Percentiles rank a stretch among this genome's conserved stretches.
phyloP scores from a whole-genome alignment of 2,888 invertebrate genomes.

The Tipula lateralis region DNA sequence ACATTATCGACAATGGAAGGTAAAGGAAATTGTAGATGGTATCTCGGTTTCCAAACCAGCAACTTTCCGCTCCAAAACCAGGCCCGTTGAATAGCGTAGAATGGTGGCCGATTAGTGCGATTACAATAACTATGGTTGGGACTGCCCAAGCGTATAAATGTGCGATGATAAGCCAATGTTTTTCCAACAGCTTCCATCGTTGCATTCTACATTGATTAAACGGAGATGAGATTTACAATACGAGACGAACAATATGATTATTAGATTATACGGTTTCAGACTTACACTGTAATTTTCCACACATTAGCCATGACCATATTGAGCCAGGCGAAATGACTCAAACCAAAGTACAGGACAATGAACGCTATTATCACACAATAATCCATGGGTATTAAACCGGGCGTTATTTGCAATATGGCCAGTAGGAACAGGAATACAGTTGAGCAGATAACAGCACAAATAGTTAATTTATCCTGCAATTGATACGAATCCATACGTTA shows the following conservation, averaged over 20 bases:
- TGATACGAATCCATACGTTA: no score
- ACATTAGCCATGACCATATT: constrained; percentile 64
- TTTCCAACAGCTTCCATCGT: constrained; percentile 37
- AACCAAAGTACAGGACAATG: constrained; percentile 57
- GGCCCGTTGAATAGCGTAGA: constrained; percentile 47
- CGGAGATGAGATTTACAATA: no score
- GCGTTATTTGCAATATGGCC: constrained; percentile 32
- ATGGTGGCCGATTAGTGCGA: constrained; percentile 47
- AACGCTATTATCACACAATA: constrained; percentile 50
- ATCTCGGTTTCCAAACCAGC: constrained; percentile 55
- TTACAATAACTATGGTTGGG: constrained; percentile 46
- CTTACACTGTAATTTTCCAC: constrained; percentile 62
- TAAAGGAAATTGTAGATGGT: constrained; percentile 42
- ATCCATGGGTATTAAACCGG: background rate
- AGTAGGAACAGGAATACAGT: constrained; percentile 33
- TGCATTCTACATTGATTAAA: constrained; percentile 39
- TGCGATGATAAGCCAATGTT: constrained; percentile 43
- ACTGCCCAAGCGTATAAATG: constrained; percentile 50
- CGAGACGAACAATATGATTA: no score
- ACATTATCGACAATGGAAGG: constrained; percentile 58
- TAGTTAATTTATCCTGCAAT: constrained; percentile 35
- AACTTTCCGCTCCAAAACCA: constrained; percentile 54
- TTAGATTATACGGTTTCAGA: constrained; percentile 38
- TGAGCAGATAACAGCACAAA: constrained; percentile 33
- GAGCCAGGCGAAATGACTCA: constrained; percentile 69